Evolutionary conservation across 2,888 invertebrate species (phyloP).

Genomic region (Mythimna albipuncta): DNA sequence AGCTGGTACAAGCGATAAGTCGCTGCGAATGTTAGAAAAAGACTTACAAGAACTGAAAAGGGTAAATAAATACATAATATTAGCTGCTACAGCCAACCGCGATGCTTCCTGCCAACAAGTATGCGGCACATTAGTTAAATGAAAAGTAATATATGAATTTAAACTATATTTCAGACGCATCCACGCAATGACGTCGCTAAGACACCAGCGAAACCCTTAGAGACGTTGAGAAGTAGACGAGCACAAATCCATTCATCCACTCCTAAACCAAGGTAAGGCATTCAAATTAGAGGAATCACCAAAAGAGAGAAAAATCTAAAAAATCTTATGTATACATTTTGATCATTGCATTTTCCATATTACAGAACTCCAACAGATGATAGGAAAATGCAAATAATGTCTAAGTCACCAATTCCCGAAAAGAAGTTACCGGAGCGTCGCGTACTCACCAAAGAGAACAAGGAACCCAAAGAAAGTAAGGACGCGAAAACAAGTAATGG

Average conservation of each 20-base stretch:
- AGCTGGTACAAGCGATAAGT: slow-evolving; percentile 83
- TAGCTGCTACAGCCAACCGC: background rate
- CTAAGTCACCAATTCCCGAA: slow-evolving; percentile 70
- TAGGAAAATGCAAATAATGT: slow-evolving; percentile 69
- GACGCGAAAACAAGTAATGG: slow-evolving; percentile 71
- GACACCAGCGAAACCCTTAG: slow-evolving; percentile 72
- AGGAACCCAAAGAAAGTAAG: slow-evolving; percentile 82
- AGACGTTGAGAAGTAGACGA: slow-evolving; percentile 74
- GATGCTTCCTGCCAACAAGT: background rate
- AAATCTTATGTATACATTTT: background rate
- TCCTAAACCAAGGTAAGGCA: slow-evolving; percentile 80
- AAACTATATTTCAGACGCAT: slow-evolving; percentile 77
- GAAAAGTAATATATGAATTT: background rate
- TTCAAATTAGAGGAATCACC: background rate
- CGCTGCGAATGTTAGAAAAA: slow-evolving; percentile 89
- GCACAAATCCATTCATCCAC: slow-evolving; percentile 83
- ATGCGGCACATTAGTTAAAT: background rate
- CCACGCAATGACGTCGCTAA: slow-evolving; percentile 75
- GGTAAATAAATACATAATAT: slow-evolving; percentile 68
- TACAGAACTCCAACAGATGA: slow-evolving; percentile 76
- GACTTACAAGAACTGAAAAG: slow-evolving; percentile 91
- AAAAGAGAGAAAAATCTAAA: background rate
- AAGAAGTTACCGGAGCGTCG: slow-evolving; percentile 77
- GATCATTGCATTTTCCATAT: background rate
- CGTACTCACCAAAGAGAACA: slow-evolving; percentile 80